Percentiles rank a stretch among this genome's conserved stretches.
Conservation (phyloP, 1,140 invertebrate genomes). For the Cherax quadricarinatus region DNA sequence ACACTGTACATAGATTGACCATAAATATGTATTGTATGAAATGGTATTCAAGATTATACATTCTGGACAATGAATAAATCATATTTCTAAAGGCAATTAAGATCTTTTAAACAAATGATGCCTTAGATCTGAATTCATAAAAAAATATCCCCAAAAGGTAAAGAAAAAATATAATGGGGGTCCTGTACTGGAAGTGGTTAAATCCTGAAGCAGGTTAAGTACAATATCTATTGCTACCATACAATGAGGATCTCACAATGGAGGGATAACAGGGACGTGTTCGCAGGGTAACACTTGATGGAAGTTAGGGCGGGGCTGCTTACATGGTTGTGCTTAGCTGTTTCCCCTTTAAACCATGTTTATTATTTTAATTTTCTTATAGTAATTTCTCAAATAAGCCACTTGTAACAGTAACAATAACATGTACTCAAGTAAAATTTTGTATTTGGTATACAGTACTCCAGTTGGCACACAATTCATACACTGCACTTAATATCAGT, state of each 20-base stretch:
- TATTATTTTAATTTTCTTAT: conserved; percentile 19
- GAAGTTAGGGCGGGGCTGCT: conserved; percentile 60
- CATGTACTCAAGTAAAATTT: background rate
- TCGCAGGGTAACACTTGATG: conserved; percentile 63
- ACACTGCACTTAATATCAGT: conserved; percentile 49
- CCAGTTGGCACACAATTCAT: conserved; percentile 47
- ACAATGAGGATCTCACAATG: conserved; percentile 68
- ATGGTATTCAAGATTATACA: conserved; percentile 31
- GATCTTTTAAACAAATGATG: background rate
- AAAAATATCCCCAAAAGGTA: background rate
- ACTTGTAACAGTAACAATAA: conserved; percentile 17
- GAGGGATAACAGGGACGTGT: conserved; percentile 70
- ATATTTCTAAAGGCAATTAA: background rate
- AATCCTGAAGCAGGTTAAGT: conserved; percentile 66
- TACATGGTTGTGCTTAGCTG: conserved; percentile 45
- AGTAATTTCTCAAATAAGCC: background rate
- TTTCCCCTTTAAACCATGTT: background rate
- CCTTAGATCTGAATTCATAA: background rate
- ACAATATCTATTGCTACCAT: conserved; percentile 66
- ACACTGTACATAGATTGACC: conserved; percentile 35
- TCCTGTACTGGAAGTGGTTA: conserved; percentile 34
- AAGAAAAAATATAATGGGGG: conserved; percentile 7
- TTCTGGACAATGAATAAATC: conserved; percentile 22
- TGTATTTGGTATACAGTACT: conserved; percentile 26
- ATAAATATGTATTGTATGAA: conserved; percentile 37